Percentiles rank a stretch among this genome's conserved stretches.
phyloP scores from a whole-genome alignment of 2,797 vertebrate genomes.

The Phaenicophaeus curvirostris region DNA sequence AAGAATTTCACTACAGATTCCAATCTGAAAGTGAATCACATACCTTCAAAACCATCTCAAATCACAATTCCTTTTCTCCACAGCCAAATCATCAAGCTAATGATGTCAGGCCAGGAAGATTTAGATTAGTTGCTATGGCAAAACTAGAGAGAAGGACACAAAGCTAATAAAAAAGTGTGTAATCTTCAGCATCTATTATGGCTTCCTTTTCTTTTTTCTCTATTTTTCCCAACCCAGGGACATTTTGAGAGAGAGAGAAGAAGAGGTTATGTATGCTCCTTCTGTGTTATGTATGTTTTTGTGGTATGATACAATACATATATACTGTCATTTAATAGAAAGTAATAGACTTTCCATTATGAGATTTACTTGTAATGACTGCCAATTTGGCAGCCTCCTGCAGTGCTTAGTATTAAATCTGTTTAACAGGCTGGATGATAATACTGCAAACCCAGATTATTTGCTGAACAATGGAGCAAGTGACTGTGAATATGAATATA shows the following conservation, averaged over 20 bases:
- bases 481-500: neutral
- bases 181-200: neutral
- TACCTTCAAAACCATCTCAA: neutral
- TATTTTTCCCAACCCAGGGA: neutral
- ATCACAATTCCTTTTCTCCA: neutral
- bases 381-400: constrained; percentile 40
- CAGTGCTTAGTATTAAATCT: constrained; percentile 36
- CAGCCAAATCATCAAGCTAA: neutral
- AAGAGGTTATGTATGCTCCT: neutral
- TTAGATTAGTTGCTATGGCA: constrained; percentile 44
- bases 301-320: neutral
- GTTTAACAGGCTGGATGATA: constrained; percentile 26
- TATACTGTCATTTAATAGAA: constrained; percentile 22
- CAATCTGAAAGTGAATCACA: neutral
- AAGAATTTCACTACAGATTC: neutral
- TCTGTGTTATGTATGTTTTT: neutral
- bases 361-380: constrained; percentile 39
- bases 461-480: neutral
- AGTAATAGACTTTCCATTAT: constrained; percentile 28
- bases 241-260: neutral
- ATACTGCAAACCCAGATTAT: constrained; percentile 4
- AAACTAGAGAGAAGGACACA: constrained; percentile 22
- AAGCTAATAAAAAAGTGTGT: neutral
- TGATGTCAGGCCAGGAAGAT: constrained; percentile 27
- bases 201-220: neutral